Percentiles rank a stretch among this genome's conserved stretches.
Conservation (phyloP, 2,113 vertebrate species). For the Clarias gariepinus region DNA sequence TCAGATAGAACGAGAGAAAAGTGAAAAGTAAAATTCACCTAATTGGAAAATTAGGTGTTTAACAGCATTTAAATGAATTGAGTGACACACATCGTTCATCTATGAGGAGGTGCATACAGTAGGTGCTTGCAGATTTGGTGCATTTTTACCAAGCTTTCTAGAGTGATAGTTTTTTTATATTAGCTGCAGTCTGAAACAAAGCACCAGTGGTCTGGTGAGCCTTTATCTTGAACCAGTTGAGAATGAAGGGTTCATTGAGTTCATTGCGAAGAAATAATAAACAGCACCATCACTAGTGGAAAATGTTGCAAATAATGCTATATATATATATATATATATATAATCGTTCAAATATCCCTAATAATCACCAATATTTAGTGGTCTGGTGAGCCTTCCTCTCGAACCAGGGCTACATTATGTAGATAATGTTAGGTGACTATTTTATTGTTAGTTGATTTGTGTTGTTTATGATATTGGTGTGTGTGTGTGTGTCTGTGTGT, state of each 20-base stretch:
- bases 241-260: no score
- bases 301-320: no score
- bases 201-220: background rate
- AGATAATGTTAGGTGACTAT: background rate
- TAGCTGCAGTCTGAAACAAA: background rate
- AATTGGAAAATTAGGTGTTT: background rate
- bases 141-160: background rate
- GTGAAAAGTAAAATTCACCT: background rate
- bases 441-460: background rate
- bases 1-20: background rate
- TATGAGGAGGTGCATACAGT: background rate
- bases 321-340: no score
- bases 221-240: background rate
- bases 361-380: background rate
- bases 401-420: background rate
- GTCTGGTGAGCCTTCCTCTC: background rate
- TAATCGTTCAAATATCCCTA: no score
- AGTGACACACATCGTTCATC: background rate
- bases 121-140: background rate
- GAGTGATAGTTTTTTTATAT: no score
- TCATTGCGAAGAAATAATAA: no score
- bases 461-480: background rate
- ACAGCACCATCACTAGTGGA: no score
- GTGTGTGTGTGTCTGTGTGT: background rate
- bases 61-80: background rate